Base-by-base conservation (phyloP, 2,888 invertebrate genomes). In the Spilarctia lutea region DNA sequence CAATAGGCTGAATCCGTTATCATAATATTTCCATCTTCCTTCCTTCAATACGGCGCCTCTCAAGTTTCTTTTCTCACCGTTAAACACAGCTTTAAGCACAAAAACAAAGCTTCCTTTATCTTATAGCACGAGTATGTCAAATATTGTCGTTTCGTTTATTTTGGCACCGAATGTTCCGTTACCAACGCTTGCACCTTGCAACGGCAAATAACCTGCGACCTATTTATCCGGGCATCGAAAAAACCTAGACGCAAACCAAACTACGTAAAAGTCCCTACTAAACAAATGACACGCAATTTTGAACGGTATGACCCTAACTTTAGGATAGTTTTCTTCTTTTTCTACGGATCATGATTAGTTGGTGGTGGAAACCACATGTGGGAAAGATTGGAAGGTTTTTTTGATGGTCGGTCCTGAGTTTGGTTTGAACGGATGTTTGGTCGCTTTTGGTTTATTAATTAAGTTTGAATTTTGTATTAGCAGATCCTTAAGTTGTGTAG, bases 201-300 rank as follows among this genome's bases (percentile, higher is more conserved):
- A 89, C 91, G 89, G 91, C 92, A 94, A 94, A 94, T 94, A 95
- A 95, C 95, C 95, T 95, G 94, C 94, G 94, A 95, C 94, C 94
- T 94, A 93, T 92, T 93, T 94, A 93, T 93, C 92, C 92, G 91
- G 92, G 85, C 80, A 76, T 78, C 73, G 82, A 89, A 91, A 93
- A 94, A 94, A 87, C 82, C 85, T 87, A 83, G 82, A 76, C 82
- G 75, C 77, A 78, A 86, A 86, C 86, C 84, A 80, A 72, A 7
- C 75, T 71, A 3, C 0, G 11, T 65, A 67, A 45, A 30, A 65
- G 39, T 33, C n/a, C 8, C 6, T 24, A 13, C 0, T 35, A 24
- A 66, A 2, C 35, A 63, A n/a, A n/a, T 24, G 27, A 11, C 70
- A 77, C 33, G 16, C 7, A 16, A 85, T 60, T 76, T 71, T 75